Percentiles rank a stretch among this genome's conserved stretches.
Evolutionary conservation across 2,888 invertebrate species (phyloP).

Genomic region (Hetaerina titia): DNA sequence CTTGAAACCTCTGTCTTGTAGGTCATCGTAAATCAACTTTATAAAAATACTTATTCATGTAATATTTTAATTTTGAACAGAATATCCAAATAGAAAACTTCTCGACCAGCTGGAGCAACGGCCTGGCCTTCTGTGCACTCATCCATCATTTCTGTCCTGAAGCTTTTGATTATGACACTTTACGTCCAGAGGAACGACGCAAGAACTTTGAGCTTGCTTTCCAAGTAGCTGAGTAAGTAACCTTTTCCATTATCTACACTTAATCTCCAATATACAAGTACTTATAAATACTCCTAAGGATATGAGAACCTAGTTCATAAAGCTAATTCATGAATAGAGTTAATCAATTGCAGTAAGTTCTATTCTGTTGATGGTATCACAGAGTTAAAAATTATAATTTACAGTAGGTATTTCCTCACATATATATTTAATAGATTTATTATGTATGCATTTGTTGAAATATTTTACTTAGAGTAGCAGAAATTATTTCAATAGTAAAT

Average conservation of each 20-base stretch:
- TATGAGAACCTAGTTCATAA: too few species aligned
- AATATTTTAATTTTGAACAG: conserved; percentile 78
- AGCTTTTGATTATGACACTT: conserved; percentile 95
- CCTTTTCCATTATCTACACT: conserved; percentile 27
- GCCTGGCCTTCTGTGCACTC: conserved; percentile 99
- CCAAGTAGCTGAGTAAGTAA: conserved; percentile 96
- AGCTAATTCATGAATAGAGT: too few species aligned
- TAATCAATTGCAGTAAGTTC: too few species aligned
- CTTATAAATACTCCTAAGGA: too few species aligned
- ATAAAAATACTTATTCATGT: not conserved
- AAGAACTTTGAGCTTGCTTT: conserved; percentile 99
- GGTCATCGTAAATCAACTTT: not conserved
- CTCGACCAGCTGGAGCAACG: conserved; percentile 99
- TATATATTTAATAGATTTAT: too few species aligned
- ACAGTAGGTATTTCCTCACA: too few species aligned
- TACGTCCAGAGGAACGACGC: conserved; percentile 93
- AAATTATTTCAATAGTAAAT: too few species aligned
- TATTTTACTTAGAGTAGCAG: too few species aligned
- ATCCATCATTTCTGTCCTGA: conserved; percentile 98
- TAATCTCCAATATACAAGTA: too few species aligned
- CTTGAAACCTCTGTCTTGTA: not conserved
- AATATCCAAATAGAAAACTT: conserved; percentile 99
- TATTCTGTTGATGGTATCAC: too few species aligned
- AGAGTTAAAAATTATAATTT: too few species aligned
- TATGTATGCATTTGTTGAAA: too few species aligned